Percentiles rank a stretch among this genome's conserved stretches.
These are phyloP conservation scores for Knipowitschia caucasica DNA, from an alignment of 2,797 vertebrate genomes.

Conservation along the genomic window DNA sequence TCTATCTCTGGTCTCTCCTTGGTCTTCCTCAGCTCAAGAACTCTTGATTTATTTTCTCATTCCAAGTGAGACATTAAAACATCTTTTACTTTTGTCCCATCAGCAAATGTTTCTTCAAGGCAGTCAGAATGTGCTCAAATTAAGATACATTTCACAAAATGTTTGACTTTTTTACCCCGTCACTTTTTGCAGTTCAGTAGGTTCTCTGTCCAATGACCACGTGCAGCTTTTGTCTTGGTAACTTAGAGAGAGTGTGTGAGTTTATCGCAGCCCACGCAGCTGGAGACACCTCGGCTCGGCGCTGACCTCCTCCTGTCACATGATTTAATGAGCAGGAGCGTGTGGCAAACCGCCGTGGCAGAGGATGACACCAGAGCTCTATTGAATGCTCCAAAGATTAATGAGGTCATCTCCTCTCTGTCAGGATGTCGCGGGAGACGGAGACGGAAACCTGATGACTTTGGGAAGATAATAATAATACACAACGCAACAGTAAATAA, in stretches of 20 bases:
- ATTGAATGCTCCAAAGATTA: constrained; percentile 65
- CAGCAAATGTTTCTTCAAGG: too few relatives aligned
- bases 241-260: constrained; percentile 19
- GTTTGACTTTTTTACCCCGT: too few relatives aligned
- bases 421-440: constrained; percentile 10
- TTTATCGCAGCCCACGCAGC: constrained; percentile 65
- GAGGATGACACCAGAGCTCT: constrained; percentile 51
- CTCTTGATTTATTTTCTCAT: too few relatives aligned
- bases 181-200: not conserved
- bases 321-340: constrained; percentile 66
- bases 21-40: too few relatives aligned
- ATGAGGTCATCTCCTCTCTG: constrained; percentile 65
- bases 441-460: constrained; percentile 46
- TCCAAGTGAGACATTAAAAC: too few relatives aligned
- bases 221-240: constrained; percentile 34
- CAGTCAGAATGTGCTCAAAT: too few relatives aligned
- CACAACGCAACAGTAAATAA: constrained; percentile 34
- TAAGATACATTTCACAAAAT: too few relatives aligned
- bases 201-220: constrained; percentile 15
- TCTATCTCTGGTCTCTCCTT: too few relatives aligned
- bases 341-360: constrained; percentile 62
- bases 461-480: constrained; percentile 39
- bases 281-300: constrained; percentile 54
- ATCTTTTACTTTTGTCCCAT: too few relatives aligned
- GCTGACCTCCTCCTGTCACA: constrained; percentile 72